Evolutionary conservation across 2,888 invertebrate genomes (phyloP), one percentile per base, ranked within the genome.

Genomic region (Heliothis peltigera): DNA sequence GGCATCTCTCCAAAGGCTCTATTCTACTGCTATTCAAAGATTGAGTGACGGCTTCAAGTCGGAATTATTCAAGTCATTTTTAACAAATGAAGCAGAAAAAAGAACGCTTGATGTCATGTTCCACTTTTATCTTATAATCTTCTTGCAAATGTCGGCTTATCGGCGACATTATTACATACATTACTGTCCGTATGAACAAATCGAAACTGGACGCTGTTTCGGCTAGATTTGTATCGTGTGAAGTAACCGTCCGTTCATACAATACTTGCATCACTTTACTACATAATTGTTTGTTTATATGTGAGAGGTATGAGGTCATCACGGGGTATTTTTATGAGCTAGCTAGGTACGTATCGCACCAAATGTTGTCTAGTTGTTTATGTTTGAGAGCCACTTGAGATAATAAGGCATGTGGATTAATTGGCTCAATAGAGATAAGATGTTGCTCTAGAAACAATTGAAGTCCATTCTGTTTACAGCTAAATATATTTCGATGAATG

Each of bases 151-250:
- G 73, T 79, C 70, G 57, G 64, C 76, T 73, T 78, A 65, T 70
- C 65, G 53, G 61, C 68, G 77, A 78, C 74, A 79, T 74, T 70
- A 76, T 79, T 70, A 68, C 74, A 78, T 74, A 70, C 39, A 73
- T 79, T 79, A 76, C 47, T 53, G 63, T 17, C 46, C 21, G 61
- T 53, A 67, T 79, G 76, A 62, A 61, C 70, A 65, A 69, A 75
- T 73, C 69, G 39, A 76, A 77, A 68, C 64, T 64, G 55, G 60
- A 72, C 66, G 48, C 48, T 54, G 59, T 68, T 70, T 61, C 48
- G 51, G 21, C 21, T 55, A 48, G 60, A 68, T 68, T 60, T 52
- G 52, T 64, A 69, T 70, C 71, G 77, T 77, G 69, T 77, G 80
- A 69, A 66, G 66, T 65, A 65, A 79, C 68, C 52, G 62, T 56